Evolutionary conservation across 2,797 vertebrate genomes (phyloP), one percentile per base, ranked within the genome.

Genomic region (Perodicticus potto): DNA sequence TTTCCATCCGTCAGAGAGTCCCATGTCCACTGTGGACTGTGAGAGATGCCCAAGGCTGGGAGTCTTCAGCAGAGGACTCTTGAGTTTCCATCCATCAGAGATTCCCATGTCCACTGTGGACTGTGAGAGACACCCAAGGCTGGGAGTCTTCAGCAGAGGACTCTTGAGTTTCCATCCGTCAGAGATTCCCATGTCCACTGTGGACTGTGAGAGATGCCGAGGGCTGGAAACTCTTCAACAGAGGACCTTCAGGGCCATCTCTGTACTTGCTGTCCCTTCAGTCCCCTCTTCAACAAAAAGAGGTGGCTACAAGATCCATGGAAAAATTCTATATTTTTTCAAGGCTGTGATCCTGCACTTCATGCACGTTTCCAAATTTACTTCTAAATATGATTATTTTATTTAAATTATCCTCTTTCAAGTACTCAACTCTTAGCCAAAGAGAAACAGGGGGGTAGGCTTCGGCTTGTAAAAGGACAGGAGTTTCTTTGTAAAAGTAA

Each of bases 401-500:
- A 43, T 40, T 49, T 77, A n/a, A 76, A 92, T 70, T 87, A 43
- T 23, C 2, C 9, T 92, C 14, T 92, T 91, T 53, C 34, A 80
- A 63, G 61, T 72, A 57, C 72, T 73, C 40, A 49, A 5, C 49
- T 86, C 2, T 83, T 14, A 92, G 69, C 73, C 53, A 37, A 88
- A 81, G 34, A 74, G 7, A 17, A 83, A 59, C 76, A 37, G 6
- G 45, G 55, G 57, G 34, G 32, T 72, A 70, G 69, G 40, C 53
- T 37, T 55, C 34, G 86, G 27, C 27, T 37, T 7, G 1, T 19
- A 91, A 23, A 55, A 37, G 63, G n/a, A 12, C n/a, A 77, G 13
- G 7, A 53, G 76, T 91, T 95, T 87, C 65, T 83, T 85, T 81
- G 43, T 40, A 59, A 86, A 86, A 67, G 72, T n/a, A 53, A 74